phyloP scores from a whole-genome alignment of 1,140 invertebrate species.

The Micrasema minimum region DNA sequence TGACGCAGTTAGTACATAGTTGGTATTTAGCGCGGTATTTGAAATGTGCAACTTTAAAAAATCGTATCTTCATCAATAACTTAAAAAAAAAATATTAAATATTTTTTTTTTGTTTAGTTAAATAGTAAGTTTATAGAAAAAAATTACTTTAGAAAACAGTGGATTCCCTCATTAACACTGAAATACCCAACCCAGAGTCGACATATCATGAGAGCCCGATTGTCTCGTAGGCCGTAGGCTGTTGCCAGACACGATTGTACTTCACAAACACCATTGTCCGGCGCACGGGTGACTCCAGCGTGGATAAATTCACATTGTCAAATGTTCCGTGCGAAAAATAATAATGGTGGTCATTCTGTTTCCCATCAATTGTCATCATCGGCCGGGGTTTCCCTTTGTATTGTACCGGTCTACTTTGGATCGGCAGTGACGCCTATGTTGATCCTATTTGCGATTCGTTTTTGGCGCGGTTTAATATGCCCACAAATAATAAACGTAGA shows the following conservation, averaged over 20 bases:
- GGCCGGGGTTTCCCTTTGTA: slow-evolving; percentile 20
- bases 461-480: slow-evolving; percentile 1
- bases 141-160: too few relatives aligned
- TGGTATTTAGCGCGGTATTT: too few relatives aligned
- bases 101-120: too few relatives aligned
- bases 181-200: too few relatives aligned
- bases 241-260: too few relatives aligned
- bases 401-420: slow-evolving; percentile 15
- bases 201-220: too few relatives aligned
- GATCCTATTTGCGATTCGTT: slow-evolving; percentile 23
- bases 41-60: too few relatives aligned
- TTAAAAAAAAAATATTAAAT: too few relatives aligned
- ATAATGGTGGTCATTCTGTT: slow-evolving; percentile 21
- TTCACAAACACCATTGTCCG: background rate
- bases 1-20: too few relatives aligned
- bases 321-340: slow-evolving; percentile 29
- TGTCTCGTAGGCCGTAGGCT: background rate
- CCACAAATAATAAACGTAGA: background rate
- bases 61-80: too few relatives aligned
- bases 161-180: too few relatives aligned
- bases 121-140: too few relatives aligned
- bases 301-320: slow-evolving; percentile 13
- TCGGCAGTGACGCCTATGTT: slow-evolving; percentile 11
- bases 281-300: background rate
- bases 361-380: slow-evolving; percentile 25